A percentile compares a stretch with the other conserved stretches of the same genome.
Evolutionary conservation across 2,113 vertebrate genomes (phyloP).

Genomic region (Salvelinus fontinalis): DNA sequence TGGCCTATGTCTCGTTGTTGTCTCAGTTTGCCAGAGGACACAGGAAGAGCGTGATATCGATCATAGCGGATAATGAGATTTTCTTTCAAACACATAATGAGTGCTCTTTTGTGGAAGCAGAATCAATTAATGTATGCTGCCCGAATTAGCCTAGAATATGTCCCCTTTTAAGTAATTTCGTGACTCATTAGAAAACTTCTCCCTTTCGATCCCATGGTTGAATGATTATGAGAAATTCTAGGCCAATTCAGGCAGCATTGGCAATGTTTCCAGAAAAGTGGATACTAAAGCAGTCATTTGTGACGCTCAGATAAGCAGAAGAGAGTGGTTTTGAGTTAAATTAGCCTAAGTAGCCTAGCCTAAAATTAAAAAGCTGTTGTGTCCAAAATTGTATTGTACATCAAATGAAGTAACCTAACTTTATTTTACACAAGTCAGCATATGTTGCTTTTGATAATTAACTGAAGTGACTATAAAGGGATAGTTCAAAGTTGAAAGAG

Average conservation of each 20-base stretch:
- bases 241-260: not conserved
- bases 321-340: not conserved
- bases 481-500: no score
- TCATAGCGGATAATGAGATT: not conserved
- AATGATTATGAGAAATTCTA: not conserved
- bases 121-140: no score
- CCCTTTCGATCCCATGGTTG: not conserved
- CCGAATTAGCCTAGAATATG: not conserved
- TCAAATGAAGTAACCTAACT: not conserved
- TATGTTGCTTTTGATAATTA: no score
- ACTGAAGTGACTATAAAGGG: no score
- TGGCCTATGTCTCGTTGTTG: not conserved
- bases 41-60: not conserved
- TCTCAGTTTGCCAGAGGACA: not conserved
- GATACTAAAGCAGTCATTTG: not conserved
- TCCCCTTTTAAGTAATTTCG: slow-evolving; percentile 1
- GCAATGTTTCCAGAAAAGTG: not conserved
- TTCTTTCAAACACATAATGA: not conserved
- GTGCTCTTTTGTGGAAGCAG: not conserved
- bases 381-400: not conserved
- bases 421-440: not conserved
- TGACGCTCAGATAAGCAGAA: not conserved
- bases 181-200: not conserved
- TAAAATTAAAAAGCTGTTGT: not conserved
- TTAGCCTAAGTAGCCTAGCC: not conserved